Evolutionary conservation across 2,113 vertebrate genomes (phyloP).

Genomic region (Microtus montanus): DNA sequence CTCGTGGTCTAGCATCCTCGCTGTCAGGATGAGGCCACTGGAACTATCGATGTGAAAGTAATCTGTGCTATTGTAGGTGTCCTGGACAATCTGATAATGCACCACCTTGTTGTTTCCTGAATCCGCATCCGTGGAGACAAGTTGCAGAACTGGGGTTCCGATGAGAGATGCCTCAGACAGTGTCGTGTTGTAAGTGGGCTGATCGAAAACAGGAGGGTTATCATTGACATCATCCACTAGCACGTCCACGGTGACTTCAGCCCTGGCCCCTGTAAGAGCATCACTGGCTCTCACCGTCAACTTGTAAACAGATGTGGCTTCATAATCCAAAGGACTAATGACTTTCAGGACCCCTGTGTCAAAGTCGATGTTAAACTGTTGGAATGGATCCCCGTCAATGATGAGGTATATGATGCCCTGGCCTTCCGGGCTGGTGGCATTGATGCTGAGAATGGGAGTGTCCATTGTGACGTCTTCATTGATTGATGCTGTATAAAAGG

Average conservation of each 20-base stretch:
- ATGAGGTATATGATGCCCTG: conserved; percentile 97
- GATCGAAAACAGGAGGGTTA: conserved; percentile 93
- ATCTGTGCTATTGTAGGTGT: conserved; percentile 93
- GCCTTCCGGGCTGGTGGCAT: conserved; percentile 97
- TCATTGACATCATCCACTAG: conserved; percentile 94
- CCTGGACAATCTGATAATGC: conserved; percentile 95
- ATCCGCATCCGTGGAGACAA: conserved; percentile 93
- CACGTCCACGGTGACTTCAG: conserved; percentile 95
- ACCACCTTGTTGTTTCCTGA: conserved; percentile 93
- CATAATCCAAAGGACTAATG: conserved; percentile 93
- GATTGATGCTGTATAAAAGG: conserved; percentile 93
- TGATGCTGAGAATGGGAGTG: conserved; percentile 94
- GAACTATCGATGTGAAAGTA: conserved; percentile 98
- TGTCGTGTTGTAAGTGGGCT: conserved; percentile 89
- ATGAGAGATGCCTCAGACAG: conserved; percentile 96
- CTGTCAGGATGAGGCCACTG: conserved; percentile 96
- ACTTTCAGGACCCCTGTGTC: conserved; percentile 97
- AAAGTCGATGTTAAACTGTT: conserved; percentile 97
- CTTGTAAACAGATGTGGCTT: conserved; percentile 89
- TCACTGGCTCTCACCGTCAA: conserved; percentile 95
- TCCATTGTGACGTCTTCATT: conserved; percentile 93
- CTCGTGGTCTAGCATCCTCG: conserved; percentile 95
- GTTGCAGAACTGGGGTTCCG: conserved; percentile 95
- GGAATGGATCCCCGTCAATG: conserved; percentile 92
- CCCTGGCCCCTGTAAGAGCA: conserved; percentile 93